Percentiles rank a stretch among this genome's conserved stretches.
These are phyloP conservation scores for Heliconius ethilla DNA, from an alignment of 2,888 invertebrate species.

Conservation along the genomic window DNA sequence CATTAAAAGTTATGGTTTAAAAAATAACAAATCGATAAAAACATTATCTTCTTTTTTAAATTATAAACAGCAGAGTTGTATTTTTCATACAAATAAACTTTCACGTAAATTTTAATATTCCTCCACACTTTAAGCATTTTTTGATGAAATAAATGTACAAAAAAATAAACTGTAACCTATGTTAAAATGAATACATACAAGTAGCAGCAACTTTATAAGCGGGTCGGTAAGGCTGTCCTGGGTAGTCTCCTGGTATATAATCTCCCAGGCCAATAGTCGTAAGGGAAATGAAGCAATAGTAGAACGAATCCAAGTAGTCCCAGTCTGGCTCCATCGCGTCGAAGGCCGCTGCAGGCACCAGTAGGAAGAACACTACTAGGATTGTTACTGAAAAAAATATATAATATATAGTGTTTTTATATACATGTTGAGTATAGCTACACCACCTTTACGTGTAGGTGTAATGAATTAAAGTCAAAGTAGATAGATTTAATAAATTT, in stretches of 20 bases:
- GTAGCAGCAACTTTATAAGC: slow-evolving; percentile 87
- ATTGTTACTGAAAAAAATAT: slow-evolving; percentile 71
- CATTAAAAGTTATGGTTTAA: no score
- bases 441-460: no score
- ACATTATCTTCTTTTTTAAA: no score
- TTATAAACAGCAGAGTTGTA: no score
- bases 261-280: slow-evolving; percentile 95
- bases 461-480: no score
- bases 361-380: slow-evolving; percentile 84
- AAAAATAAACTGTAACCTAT: not conserved
- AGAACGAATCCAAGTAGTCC: slow-evolving; percentile 93
- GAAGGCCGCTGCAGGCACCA: slow-evolving; percentile 89
- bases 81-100: no score
- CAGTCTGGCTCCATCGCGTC: slow-evolving; percentile 89
- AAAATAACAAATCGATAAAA: no score
- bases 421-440: no score
- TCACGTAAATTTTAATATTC: no score
- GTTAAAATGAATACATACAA: slow-evolving; percentile 21
- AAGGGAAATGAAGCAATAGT: slow-evolving; percentile 95
- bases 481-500: no score
- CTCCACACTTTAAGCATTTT: not conserved
- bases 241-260: slow-evolving; percentile 92
- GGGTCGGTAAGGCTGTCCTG: slow-evolving; percentile 88
- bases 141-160: no score
- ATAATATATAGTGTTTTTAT: not conserved